Evolutionary conservation across 2,113 vertebrate genomes (phyloP), one percentile per base, ranked within the genome.

Genomic region (Ondatra zibethicus): DNA sequence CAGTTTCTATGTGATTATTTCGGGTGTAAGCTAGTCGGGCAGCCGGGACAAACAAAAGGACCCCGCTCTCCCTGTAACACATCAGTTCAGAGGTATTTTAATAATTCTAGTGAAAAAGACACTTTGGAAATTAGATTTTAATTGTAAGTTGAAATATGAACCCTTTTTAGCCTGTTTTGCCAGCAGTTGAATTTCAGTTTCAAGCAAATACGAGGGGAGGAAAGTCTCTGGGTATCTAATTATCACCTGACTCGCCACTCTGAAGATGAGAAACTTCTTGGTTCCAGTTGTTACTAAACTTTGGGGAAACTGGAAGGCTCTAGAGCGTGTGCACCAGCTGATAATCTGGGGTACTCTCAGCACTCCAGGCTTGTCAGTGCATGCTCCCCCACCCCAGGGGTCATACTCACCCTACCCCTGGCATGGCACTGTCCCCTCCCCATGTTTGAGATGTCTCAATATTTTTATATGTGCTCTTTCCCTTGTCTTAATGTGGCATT

Each of bases 51-150:
- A n/a, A n/a, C n/a, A n/a, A n/a, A n/a, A n/a, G n/a, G n/a, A n/a
- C n/a, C n/a, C n/a, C n/a, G n/a, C n/a, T n/a, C n/a, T n/a, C n/a
- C n/a, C n/a, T n/a, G n/a, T n/a, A n/a, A n/a, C n/a, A 16, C 11
- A 16, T 87, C 33, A n/a, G 45, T 68, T 52, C n/a, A 52, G 45
- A n/a, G 50, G 45, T 19, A 36, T 52, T 70, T 70, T 70, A 87
- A 87, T 50, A 68, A 50, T 66, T 47, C 33, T 70, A n/a, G 7
- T 50, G 42, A 52, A n/a, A 70, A 70, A 70, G 45, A 70, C 13
- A 52, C 33, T n/a, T 52, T 70, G 21, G 33, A 92, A 89, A 75
- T 93, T 89, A 45, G 31, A 29, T 93, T 85, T 88, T 88, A 82
- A 73, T 87, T 73, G 77, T 47, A 78, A 81, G 8, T 75, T 45